These are phyloP conservation scores for Chiropotes sagulatus DNA, from an alignment of 2,797 vertebrate genomes.

Conservation along the genomic window DNA sequence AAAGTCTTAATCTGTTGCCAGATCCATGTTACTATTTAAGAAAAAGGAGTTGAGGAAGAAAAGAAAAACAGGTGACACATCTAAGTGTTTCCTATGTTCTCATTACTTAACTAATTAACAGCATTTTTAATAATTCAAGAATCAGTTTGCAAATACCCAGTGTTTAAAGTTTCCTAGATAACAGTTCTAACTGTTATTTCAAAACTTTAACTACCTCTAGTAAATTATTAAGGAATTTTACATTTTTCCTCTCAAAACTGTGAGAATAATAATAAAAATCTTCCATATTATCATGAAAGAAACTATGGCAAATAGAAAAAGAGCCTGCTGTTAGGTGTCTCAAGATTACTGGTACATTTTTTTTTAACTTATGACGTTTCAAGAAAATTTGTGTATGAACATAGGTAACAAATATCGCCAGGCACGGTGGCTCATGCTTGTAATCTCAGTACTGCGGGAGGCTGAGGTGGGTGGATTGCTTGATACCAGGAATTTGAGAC, in stretches of 20 bases:
- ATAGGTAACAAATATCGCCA: neutral
- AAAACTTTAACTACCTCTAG: constrained; percentile 2
- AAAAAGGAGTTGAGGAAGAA: neutral
- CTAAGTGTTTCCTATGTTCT: neutral
- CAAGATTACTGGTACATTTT: neutral
- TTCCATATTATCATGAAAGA: constrained; percentile 31
- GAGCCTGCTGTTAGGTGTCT: neutral
- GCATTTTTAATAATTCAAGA: constrained; percentile 37
- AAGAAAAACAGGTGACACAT: neutral
- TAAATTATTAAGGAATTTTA: constrained; percentile 43
- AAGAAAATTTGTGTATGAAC: neutral
- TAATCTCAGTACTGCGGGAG: neutral
- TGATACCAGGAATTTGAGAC: neutral
- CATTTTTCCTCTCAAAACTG: constrained; percentile 44
- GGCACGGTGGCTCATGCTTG: neutral
- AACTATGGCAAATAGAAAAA: constrained; percentile 7
- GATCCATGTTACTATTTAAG: neutral
- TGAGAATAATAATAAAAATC: neutral
- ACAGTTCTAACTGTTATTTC: neutral
- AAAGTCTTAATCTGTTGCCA: neutral
- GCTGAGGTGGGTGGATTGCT: neutral
- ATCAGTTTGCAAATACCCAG: neutral
- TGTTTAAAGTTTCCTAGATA: neutral
- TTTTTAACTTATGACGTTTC: neutral
- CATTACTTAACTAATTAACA: constrained; percentile 30